Percentiles rank a stretch among this genome's conserved stretches.
Evolutionary conservation across 2,113 vertebrate species (phyloP).

Genomic region (Hemibagrus wyckioides): DNA sequence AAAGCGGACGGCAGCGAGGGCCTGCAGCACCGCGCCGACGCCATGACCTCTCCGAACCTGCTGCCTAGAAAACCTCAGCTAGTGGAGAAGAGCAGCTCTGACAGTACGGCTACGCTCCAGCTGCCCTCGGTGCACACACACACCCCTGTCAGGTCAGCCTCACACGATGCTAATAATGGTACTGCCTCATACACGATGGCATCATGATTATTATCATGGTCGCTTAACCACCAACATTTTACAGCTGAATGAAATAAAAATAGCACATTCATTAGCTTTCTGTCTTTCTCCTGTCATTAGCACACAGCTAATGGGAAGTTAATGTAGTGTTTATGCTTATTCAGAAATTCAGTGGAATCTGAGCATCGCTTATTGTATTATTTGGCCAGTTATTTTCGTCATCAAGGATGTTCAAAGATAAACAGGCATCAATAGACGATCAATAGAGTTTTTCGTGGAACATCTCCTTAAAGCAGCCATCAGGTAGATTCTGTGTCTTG

Average conservation of each 20-base stretch:
- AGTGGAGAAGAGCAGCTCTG: constrained; percentile 90
- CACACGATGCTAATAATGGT: neutral
- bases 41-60: constrained; percentile 90
- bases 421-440: neutral
- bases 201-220: neutral
- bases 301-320: neutral
- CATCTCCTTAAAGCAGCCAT: too few relatives aligned
- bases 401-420: neutral
- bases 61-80: constrained; percentile 89
- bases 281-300: neutral
- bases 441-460: too few relatives aligned
- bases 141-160: constrained; percentile 87
- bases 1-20: constrained; percentile 94
- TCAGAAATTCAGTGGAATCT: neutral
- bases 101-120: constrained; percentile 94
- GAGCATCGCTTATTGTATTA: neutral
- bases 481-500: neutral
- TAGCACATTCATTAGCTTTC: neutral
- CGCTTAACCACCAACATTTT: neutral
- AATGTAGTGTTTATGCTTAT: neutral
- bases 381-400: neutral
- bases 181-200: neutral
- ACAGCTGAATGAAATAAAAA: neutral
- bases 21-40: constrained; percentile 90
- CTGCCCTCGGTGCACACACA: constrained; percentile 86